Evolutionary conservation across 2,113 vertebrate genomes (phyloP).

Genomic region (Lathamus discolor): DNA sequence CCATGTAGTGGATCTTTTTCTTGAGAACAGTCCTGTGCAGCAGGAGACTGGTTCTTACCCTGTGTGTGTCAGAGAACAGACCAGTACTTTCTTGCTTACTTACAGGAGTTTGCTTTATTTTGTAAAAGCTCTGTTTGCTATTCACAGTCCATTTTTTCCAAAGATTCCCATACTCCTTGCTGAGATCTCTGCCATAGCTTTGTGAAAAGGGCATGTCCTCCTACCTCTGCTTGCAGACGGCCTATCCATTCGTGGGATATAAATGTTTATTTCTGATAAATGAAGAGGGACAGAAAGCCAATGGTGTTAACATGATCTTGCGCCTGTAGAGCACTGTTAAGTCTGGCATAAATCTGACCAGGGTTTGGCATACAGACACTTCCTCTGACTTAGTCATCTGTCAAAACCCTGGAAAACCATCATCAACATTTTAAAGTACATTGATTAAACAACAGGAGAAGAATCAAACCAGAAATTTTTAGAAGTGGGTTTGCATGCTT

Average conservation of each 20-base stretch:
- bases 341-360: neutral
- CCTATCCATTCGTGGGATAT: neutral
- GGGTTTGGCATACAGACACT: neutral
- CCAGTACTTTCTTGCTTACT: neutral
- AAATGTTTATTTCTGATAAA: neutral
- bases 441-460: neutral
- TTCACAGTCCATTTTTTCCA: neutral
- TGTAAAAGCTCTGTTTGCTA: neutral
- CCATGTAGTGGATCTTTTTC: fast-evolving
- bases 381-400: neutral
- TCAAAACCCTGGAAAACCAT: neutral
- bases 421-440: neutral
- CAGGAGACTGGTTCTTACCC: neutral
- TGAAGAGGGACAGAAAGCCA: neutral
- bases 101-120: neutral
- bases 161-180: neutral
- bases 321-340: neutral
- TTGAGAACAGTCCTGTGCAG: neutral
- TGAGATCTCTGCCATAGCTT: neutral
- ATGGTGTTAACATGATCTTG: neutral
- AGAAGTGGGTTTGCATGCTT: neutral
- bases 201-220: neutral
- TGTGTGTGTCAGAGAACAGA: neutral
- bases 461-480: neutral
- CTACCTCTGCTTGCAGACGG: neutral